A percentile compares a stretch with the other conserved stretches of the same genome.
These are phyloP conservation scores for Tetrax tetrax DNA, from an alignment of 2,113 vertebrate genomes.

Conservation along the genomic window DNA sequence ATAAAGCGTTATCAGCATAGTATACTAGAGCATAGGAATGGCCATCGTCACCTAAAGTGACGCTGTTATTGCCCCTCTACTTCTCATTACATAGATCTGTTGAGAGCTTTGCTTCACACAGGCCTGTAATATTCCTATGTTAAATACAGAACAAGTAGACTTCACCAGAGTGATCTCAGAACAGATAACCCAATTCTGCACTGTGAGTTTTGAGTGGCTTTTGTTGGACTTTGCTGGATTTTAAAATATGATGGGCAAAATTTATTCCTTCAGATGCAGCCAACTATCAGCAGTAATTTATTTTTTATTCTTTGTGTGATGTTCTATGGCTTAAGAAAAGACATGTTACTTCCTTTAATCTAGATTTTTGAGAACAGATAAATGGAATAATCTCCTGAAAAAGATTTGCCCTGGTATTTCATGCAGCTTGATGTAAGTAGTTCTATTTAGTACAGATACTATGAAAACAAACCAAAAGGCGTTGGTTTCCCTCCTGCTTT, in stretches of 20 bases:
- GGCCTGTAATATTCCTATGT: neutral
- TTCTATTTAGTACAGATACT: neutral
- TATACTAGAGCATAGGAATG: neutral
- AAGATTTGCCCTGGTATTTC: neutral
- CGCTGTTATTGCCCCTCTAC: neutral
- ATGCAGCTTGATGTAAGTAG: neutral
- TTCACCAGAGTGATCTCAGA: neutral
- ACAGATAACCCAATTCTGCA: neutral
- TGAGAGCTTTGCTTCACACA: neutral
- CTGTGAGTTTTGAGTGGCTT: neutral
- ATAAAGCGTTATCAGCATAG: neutral
- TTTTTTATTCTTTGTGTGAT: neutral
- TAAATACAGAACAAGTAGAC: neutral
- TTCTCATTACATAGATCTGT: neutral
- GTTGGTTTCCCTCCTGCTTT: neutral
- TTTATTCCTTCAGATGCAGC: neutral
- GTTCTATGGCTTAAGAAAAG: neutral
- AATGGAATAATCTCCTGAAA: neutral
- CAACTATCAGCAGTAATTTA: neutral
- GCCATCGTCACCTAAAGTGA: neutral
- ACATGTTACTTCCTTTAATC: neutral
- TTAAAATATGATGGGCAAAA: neutral
- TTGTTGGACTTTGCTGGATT: neutral
- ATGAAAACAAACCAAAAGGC: neutral
- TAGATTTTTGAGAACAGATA: neutral